These are phyloP conservation scores for Leptura quadrifasciata DNA, from an alignment of 2,888 invertebrate species.

Conservation along the genomic window DNA sequence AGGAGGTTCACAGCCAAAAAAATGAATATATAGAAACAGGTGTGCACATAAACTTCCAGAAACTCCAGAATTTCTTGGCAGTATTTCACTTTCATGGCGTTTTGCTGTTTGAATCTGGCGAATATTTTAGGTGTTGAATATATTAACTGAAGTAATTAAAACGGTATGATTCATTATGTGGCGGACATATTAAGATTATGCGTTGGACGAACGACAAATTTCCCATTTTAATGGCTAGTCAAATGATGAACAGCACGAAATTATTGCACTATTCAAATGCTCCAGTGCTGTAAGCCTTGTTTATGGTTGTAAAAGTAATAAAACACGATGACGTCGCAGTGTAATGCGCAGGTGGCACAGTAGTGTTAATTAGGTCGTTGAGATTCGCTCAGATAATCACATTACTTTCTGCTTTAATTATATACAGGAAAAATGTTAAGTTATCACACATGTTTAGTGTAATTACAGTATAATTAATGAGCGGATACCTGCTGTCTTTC, in stretches of 20 bases:
- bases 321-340: conserved; percentile 20
- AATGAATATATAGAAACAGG: no score
- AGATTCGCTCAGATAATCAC: conserved; percentile 36
- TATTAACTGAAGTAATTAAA: conserved; percentile 18
- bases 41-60: no score
- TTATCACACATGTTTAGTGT: conserved; percentile 20
- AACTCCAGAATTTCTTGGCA: conserved; percentile 13
- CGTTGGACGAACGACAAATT: conserved; percentile 14
- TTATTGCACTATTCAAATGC: background rate
- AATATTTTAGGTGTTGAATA: conserved; percentile 2
- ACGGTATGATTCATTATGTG: conserved; percentile 5
- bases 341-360: conserved; percentile 32
- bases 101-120: background rate
- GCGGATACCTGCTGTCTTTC: background rate
- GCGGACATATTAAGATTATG: conserved; percentile 12
- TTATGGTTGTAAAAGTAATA: conserved; percentile 18
- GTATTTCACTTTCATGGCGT: background rate
- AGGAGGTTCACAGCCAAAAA: no score
- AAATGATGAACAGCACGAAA: background rate
- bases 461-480: background rate
- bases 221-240: conserved; percentile 2
- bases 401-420: conserved; percentile 37
- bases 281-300: background rate
- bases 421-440: conserved; percentile 18
- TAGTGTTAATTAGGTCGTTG: conserved; percentile 40